Percentiles rank a stretch among this genome's conserved stretches.
These are phyloP conservation scores for Eupeodes luniger DNA, from an alignment of 2,888 invertebrate species.

Conservation along the genomic window DNA sequence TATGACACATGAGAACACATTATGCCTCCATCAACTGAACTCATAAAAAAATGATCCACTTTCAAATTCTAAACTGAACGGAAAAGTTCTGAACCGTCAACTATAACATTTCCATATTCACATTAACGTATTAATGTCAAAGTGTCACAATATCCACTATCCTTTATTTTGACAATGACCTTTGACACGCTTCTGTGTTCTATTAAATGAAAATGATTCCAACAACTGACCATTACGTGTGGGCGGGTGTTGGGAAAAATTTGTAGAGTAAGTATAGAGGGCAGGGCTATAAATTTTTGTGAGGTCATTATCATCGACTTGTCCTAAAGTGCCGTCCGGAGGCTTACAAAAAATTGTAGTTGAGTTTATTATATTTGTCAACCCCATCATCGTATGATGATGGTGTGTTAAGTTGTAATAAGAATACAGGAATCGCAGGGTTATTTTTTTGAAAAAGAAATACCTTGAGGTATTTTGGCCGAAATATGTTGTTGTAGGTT, in stretches of 20 bases:
- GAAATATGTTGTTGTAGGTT: neutral
- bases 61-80: neutral
- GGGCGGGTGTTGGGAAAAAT: conserved; percentile 41
- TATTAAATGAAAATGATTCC: conserved; percentile 45
- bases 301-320: conserved; percentile 24
- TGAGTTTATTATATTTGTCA: conserved; percentile 7
- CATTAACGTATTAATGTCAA: conserved; percentile 61
- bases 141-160: conserved; percentile 55
- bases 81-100: neutral
- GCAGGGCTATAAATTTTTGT: conserved; percentile 6
- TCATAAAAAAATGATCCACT: neutral
- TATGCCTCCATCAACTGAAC: neutral
- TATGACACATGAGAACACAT: too few species aligned
- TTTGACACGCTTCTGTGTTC: conserved; percentile 43
- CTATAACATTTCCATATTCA: neutral
- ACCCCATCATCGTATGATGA: conserved; percentile 12
- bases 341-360: neutral
- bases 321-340: conserved; percentile 1
- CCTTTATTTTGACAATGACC: conserved; percentile 68
- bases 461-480: neutral
- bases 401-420: conserved; percentile 20
- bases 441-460: neutral
- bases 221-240: conserved; percentile 43
- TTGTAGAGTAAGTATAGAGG: neutral
- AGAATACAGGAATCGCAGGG: conserved; percentile 11